Base-by-base conservation (phyloP, 2,888 invertebrate genomes). In the Oscheius myriophilus region DNA sequence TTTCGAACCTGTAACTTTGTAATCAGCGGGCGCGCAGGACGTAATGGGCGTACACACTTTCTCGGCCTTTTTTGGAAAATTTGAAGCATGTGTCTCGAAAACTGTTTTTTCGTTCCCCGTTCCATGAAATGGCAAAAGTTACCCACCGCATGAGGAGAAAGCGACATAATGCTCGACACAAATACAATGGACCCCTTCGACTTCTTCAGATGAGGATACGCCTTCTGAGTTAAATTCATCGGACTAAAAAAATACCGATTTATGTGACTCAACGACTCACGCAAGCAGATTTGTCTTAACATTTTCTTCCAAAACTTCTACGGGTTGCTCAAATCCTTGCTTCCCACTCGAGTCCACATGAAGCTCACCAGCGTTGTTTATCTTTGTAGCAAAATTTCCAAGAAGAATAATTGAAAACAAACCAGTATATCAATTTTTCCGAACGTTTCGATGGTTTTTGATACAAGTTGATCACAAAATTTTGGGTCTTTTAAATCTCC, bases 151-250 rank as follows among this genome's bases (percentile, higher is more conserved):
- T 91, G 84, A 94, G 89, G 45, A 93, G 90, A 6, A 95, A 96
- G 85, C 92, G 93, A 0, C 95, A 93, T 87, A 95, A 95, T 0
- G 95, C 96, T 0, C 9, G 75, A 75, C 1, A 96, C 92, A 87
- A 96, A 96, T 0, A 97, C 94, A 81, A 95, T 92, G 80, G 91
- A 93, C 16, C 94, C 94, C 88, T 93, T 92, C 0, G 91, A 90
- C 87, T 87, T 90, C 2, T 93, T 89, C 23, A 97, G 89, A 88
- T 95, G 91, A 0, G 96, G 95, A 0, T 93, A 92, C 2, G 94
- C 93, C 58, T 95, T 87, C 53, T 72, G 73, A 0, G 94, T 95
- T 72, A 96, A 87, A 70, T 88, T 87, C 69, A 88, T 88, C 0
- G 89, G 68, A 16, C 76, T 76, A 67, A 1, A 25, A n/a, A n/a